Evolutionary conservation across 2,797 vertebrate species (phyloP).

Genomic region (Buceros bicornis): DNA sequence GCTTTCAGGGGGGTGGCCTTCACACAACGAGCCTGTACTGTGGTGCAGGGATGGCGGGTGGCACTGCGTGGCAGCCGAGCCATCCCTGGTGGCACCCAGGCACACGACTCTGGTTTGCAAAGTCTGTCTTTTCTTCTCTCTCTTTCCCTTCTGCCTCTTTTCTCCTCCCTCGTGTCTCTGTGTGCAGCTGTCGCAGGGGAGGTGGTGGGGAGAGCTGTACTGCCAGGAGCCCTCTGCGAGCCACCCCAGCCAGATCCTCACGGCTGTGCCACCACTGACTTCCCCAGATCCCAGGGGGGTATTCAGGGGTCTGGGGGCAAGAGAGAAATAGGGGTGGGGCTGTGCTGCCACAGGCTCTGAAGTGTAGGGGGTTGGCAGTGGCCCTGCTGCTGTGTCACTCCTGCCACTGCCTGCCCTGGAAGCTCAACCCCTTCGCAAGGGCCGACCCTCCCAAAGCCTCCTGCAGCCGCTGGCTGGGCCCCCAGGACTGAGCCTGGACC

Average conservation of each 20-base stretch:
- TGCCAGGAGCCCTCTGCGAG: neutral
- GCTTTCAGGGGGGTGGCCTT: neutral
- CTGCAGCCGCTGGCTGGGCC: neutral
- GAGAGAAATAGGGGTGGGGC: neutral
- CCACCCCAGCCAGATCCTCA: neutral
- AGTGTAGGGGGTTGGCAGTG: neutral
- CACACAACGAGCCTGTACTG: neutral
- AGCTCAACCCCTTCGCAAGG: neutral
- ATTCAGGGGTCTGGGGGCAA: neutral
- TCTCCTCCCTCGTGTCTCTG: neutral
- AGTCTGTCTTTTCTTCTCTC: neutral
- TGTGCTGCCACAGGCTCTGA: neutral
- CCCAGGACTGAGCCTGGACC: neutral
- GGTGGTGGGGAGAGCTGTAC: neutral
- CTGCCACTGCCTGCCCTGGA: neutral
- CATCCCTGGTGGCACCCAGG: neutral
- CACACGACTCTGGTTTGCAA: neutral
- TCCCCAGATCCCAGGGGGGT: neutral
- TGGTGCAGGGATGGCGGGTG: neutral
- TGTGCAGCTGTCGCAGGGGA: neutral
- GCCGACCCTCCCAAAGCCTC: neutral
- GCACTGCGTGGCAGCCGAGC: neutral
- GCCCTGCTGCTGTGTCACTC: neutral
- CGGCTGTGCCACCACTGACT: rapidly evolving
- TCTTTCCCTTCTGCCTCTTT: neutral